Evolutionary conservation across 2,797 vertebrate species (phyloP).

Genomic region (Eulemur mongoz): DNA sequence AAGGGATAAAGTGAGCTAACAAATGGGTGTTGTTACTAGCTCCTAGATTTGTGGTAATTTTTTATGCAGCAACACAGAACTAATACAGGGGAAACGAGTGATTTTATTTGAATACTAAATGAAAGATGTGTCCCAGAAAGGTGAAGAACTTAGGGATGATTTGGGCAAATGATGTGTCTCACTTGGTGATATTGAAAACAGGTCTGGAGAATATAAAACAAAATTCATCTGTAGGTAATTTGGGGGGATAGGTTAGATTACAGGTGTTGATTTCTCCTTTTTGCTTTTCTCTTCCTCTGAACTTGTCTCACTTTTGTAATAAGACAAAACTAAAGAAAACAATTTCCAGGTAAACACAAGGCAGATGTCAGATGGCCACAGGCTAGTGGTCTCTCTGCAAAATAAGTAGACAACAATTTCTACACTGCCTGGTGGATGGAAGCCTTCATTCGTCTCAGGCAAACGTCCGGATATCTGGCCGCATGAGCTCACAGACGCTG

Average conservation of each 20-base stretch:
- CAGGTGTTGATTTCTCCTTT: not conserved
- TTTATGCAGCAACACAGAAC: not conserved
- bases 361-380: not conserved
- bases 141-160: not conserved
- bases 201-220: not conserved
- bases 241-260: not conserved
- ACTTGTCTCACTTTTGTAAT: not conserved
- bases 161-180: not conserved
- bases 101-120: not conserved
- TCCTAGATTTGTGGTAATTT: not conserved
- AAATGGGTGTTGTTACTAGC: not conserved
- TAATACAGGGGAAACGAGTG: not conserved
- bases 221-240: not conserved
- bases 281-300: slow-evolving; percentile 30
- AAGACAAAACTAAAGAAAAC: slow-evolving; percentile 40
- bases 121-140: not conserved
- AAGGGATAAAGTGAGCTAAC: not conserved
- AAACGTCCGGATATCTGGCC: not conserved
- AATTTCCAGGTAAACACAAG: not conserved
- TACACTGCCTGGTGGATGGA: not conserved
- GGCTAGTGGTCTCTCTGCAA: not conserved
- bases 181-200: not conserved
- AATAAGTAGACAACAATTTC: not conserved
- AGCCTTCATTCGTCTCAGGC: not conserved
- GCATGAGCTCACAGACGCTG: not conserved